Evolutionary conservation across 2,888 invertebrate genomes (phyloP).

Genomic region (Lycocerus yunnanus): DNA sequence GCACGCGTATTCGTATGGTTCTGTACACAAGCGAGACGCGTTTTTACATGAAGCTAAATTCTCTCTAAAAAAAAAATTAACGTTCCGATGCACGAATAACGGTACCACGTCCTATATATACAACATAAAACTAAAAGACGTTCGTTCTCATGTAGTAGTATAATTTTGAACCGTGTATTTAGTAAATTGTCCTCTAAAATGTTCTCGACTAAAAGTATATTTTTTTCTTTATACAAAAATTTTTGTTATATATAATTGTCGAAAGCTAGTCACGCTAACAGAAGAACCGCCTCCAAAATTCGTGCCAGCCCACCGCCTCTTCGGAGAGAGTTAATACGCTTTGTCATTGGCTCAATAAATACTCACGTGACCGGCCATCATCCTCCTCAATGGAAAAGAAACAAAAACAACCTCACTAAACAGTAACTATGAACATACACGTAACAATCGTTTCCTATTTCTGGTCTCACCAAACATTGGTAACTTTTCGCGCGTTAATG

Average conservation of each 20-base stretch:
- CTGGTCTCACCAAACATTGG: slow-evolving; percentile 48
- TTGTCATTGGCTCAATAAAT: slow-evolving; percentile 48
- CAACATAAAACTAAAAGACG: not conserved
- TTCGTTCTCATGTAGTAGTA: slow-evolving; percentile 4
- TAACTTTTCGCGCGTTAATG: slow-evolving; percentile 45
- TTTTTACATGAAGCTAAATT: not conserved
- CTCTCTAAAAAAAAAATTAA: slow-evolving; percentile 1
- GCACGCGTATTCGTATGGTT: slow-evolving; percentile 36
- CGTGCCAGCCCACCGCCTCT: slow-evolving; percentile 55
- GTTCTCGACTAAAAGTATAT: slow-evolving; percentile 17
- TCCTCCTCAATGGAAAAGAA: slow-evolving; percentile 57
- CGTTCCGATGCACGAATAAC: not conserved
- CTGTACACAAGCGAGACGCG: slow-evolving; percentile 9
- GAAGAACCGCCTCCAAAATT: slow-evolving; percentile 51
- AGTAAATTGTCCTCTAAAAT: slow-evolving; percentile 20
- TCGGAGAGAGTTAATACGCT: slow-evolving; percentile 55
- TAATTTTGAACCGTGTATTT: slow-evolving; percentile 5
- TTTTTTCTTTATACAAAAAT: slow-evolving; percentile 33
- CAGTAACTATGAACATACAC: slow-evolving; percentile 56
- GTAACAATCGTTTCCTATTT: slow-evolving; percentile 57
- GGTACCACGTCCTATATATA: not conserved
- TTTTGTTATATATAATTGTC: slow-evolving; percentile 47
- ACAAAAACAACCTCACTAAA: slow-evolving; percentile 58
- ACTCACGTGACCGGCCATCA: slow-evolving; percentile 57
- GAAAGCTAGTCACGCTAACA: slow-evolving; percentile 52